phyloP scores from a whole-genome alignment of 2,888 invertebrate species.

The Apantesis nais region DNA sequence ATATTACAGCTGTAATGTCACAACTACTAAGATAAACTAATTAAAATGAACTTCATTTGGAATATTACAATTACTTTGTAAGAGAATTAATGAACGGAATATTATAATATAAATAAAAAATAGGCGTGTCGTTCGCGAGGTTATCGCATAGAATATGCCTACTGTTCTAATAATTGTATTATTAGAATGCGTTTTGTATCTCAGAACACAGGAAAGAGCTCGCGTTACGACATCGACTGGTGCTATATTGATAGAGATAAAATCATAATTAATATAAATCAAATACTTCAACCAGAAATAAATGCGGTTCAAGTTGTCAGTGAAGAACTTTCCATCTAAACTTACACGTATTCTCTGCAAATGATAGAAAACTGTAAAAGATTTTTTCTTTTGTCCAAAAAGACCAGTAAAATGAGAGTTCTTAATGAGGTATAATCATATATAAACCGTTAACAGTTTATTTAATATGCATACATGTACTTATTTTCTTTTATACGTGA shows the following conservation, averaged over 20 bases:
- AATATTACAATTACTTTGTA: neutral
- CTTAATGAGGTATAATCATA: no score
- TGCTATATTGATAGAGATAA: slow-evolving; percentile 27
- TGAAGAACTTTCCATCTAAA: no score
- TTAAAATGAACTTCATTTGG: neutral
- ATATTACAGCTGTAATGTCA: no score
- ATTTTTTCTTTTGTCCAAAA: no score
- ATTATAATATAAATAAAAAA: slow-evolving; percentile 20
- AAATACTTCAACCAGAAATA: neutral
- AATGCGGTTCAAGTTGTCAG: no score
- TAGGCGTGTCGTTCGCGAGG: slow-evolving; percentile 31
- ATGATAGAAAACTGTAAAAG: no score
- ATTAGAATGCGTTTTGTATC: slow-evolving; percentile 40
- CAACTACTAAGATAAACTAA: no score
- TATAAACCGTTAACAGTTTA: no score
- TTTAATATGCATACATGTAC: no score
- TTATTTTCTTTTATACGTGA: no score
- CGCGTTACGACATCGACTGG: slow-evolving; percentile 36
- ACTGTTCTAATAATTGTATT: slow-evolving; percentile 31
- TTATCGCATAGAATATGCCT: slow-evolving; percentile 35
- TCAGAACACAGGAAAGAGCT: slow-evolving; percentile 46
- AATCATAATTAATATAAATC: slow-evolving; percentile 28
- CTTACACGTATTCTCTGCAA: no score
- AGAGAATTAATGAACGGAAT: slow-evolving; percentile 18
- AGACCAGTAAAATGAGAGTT: no score